Percentiles rank a stretch among this genome's conserved stretches.
Conservation (phyloP, 2,113 vertebrate species). For the Thinocorus orbignyianus region DNA sequence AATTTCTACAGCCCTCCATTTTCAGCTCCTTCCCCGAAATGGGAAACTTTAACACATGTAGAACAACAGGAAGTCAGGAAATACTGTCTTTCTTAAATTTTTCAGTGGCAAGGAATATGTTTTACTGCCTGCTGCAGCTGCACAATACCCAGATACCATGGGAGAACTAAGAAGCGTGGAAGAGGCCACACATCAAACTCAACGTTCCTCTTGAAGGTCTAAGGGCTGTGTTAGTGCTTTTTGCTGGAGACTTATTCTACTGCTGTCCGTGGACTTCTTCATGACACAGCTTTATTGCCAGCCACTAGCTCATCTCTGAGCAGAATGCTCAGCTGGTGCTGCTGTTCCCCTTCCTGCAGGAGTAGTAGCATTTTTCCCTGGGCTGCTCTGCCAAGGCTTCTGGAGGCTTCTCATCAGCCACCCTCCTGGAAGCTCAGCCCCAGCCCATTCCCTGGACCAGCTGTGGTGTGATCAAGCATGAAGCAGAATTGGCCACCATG, state of each 20-base stretch:
- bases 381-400: neutral
- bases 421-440: neutral
- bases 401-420: neutral
- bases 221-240: neutral
- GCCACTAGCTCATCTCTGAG: neutral
- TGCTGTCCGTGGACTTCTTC: neutral
- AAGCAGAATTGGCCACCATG: neutral
- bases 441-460: too few species aligned
- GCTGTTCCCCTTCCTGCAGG: neutral
- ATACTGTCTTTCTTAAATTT: neutral
- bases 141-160: accelerated
- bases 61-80: neutral
- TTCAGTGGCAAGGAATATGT: accelerated
- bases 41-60: neutral
- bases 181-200: neutral
- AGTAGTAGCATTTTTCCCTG: neutral
- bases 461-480: accelerated
- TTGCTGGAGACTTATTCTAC: neutral
- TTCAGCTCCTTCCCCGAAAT: neutral
- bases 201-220: neutral
- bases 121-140: neutral
- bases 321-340: neutral
- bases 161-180: neutral
- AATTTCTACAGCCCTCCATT: neutral
- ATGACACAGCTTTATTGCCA: accelerated